phyloP scores from a whole-genome alignment of 2,888 invertebrate genomes.

The Anthoptus insignis region DNA sequence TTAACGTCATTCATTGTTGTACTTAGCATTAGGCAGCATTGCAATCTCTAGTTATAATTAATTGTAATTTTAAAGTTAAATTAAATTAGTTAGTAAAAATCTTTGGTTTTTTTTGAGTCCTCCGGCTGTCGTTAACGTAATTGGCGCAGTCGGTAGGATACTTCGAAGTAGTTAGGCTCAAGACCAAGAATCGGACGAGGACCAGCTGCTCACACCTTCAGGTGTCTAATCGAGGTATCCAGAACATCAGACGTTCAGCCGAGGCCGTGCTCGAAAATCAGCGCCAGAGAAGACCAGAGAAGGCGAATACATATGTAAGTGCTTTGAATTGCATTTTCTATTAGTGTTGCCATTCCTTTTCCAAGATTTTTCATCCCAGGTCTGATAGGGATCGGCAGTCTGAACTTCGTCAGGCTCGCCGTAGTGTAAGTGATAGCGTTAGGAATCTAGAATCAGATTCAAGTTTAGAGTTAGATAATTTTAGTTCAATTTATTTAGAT shows the following conservation, averaged over 20 bases:
- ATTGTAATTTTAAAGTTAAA: too few relatives aligned
- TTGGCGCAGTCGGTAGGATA: conserved; percentile 28
- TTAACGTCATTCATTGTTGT: too few relatives aligned
- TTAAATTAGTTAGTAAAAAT: too few relatives aligned
- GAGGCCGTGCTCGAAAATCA: not conserved
- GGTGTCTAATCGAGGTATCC: conserved; percentile 13
- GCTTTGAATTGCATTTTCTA: conserved; percentile 18
- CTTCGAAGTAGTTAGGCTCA: conserved; percentile 18
- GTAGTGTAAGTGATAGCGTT: conserved; percentile 22
- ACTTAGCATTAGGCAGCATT: too few relatives aligned
- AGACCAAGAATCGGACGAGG: conserved; percentile 15
- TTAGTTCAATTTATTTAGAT: too few relatives aligned
- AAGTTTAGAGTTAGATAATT: conserved; percentile 3
- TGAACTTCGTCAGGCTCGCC: conserved; percentile 35
- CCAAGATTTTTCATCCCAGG: conserved; percentile 26
- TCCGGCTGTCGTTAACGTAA: too few relatives aligned
- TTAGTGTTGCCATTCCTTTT: conserved; percentile 23
- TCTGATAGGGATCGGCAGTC: conserved; percentile 27
- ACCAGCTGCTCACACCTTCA: conserved; percentile 24
- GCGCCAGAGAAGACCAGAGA: conserved; percentile 21
- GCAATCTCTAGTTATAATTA: too few relatives aligned
- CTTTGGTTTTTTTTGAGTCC: too few relatives aligned
- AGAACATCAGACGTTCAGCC: too few relatives aligned
- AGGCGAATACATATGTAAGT: conserved; percentile 22
- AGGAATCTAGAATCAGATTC: conserved; percentile 17